Evolutionary conservation across 2,797 vertebrate genomes (phyloP).

Genomic region (Lagodon rhomboides): DNA sequence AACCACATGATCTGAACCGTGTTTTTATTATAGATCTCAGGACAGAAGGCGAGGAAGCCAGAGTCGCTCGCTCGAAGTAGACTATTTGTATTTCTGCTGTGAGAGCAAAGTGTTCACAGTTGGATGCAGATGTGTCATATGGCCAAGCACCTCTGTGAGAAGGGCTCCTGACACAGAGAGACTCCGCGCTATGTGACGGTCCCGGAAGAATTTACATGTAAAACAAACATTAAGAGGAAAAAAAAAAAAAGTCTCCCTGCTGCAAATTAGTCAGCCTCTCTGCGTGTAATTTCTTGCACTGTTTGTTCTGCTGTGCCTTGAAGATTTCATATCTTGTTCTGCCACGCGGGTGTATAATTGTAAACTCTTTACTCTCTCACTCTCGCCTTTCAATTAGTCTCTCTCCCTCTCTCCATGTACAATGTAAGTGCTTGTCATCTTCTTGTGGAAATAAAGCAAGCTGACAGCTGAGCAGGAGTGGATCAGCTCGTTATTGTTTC

Average conservation of each 20-base stretch:
- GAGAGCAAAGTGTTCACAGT: conserved; percentile 62
- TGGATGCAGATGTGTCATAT: conserved; percentile 61
- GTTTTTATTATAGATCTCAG: conserved; percentile 59
- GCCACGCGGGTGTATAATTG: conserved; percentile 41
- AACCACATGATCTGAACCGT: conserved; percentile 55
- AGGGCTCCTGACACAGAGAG: conserved; percentile 48
- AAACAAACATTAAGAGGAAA: conserved; percentile 47
- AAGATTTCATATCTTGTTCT: conserved; percentile 69
- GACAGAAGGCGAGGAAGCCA: conserved; percentile 68
- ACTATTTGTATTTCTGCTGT: conserved; percentile 73
- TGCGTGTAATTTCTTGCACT: conserved; percentile 63
- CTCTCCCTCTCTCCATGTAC: conserved; percentile 39
- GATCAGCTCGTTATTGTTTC: conserved; percentile 50
- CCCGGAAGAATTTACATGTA: conserved; percentile 59
- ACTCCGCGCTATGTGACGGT: not conserved
- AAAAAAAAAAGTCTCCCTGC: conserved; percentile 29
- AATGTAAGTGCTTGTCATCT: conserved; percentile 38
- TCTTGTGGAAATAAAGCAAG: conserved; percentile 40
- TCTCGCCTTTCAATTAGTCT: conserved; percentile 51
- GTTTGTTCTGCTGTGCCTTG: conserved; percentile 57
- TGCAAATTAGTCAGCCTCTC: conserved; percentile 60
- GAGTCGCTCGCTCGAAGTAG: conserved; percentile 7
- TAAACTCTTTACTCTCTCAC: conserved; percentile 32
- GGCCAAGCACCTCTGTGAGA: conserved; percentile 60
- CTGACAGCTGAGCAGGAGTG: conserved; percentile 51